Conservation (phyloP, 2,888 invertebrate genomes). For the Watsonalla cultraria region DNA sequence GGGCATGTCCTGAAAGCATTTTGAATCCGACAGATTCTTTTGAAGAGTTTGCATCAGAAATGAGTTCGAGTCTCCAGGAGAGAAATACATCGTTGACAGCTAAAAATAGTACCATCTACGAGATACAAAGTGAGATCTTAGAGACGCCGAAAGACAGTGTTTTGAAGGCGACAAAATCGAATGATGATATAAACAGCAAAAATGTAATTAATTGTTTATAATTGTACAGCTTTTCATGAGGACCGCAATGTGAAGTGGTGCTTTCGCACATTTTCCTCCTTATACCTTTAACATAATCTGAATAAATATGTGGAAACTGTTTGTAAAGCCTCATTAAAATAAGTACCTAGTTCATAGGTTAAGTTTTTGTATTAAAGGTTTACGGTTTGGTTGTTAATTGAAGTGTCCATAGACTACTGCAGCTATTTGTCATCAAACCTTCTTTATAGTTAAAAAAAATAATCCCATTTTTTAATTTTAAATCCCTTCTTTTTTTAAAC, state of each 20-base stretch:
- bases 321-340: background rate
- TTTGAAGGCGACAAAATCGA: conserved; percentile 49
- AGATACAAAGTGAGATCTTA: conserved; percentile 77
- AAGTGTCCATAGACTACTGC: too few relatives aligned
- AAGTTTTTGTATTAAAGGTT: too few relatives aligned
- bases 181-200: conserved; percentile 60
- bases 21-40: conserved; percentile 85
- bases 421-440: too few relatives aligned
- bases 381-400: too few relatives aligned
- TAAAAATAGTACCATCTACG: conserved; percentile 78
- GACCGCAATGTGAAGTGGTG: too few relatives aligned
- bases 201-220: conserved; percentile 52
- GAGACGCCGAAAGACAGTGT: conserved; percentile 42
- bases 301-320: background rate
- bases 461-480: too few relatives aligned
- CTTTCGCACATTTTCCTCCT: too few relatives aligned
- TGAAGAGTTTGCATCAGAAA: conserved; percentile 83
- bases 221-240: background rate
- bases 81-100: conserved; percentile 68
- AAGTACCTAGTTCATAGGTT: too few relatives aligned
- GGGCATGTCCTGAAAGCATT: conserved; percentile 80
- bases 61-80: conserved; percentile 81
- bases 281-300: too few relatives aligned
- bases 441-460: too few relatives aligned
- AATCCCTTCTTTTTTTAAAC: too few relatives aligned